Conservation (phyloP, 2,888 invertebrate genomes). For the Drosophila paracracens region DNA sequence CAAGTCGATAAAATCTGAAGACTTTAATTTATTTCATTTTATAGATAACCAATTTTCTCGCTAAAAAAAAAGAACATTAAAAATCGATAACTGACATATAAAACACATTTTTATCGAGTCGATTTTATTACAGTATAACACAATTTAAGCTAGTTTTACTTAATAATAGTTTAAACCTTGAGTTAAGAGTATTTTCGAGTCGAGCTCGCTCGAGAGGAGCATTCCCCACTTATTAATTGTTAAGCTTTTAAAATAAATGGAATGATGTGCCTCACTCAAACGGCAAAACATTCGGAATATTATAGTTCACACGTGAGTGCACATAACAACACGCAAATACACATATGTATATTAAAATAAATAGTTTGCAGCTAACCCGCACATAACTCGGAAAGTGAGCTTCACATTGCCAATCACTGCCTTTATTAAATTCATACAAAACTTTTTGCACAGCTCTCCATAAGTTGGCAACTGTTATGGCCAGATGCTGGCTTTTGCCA, state of each 20-base stretch:
- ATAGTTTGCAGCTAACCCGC: constrained; percentile 20
- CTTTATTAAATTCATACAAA: constrained; percentile 54
- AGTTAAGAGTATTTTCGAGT: not conserved
- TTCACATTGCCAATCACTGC: constrained; percentile 52
- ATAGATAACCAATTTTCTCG: not conserved
- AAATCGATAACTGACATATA: not conserved
- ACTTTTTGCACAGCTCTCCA: constrained; percentile 54
- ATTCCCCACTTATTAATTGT: not conserved
- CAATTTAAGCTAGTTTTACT: not conserved
- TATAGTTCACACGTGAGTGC: constrained; percentile 17
- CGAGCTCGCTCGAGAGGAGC: not conserved
- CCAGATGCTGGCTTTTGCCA: constrained; percentile 40
- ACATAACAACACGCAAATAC: not conserved
- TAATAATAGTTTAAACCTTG: too few relatives aligned
- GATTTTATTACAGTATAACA: not conserved
- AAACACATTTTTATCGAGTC: not conserved
- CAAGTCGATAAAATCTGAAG: not conserved
- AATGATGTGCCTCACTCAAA: not conserved
- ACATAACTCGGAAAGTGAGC: constrained; percentile 20
- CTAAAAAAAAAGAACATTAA: not conserved
- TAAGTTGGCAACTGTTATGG: constrained; percentile 70
- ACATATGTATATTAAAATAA: constrained; percentile 8
- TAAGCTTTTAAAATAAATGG: not conserved
- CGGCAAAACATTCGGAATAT: not conserved
- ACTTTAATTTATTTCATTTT: not conserved